Base-by-base conservation (phyloP, 2,888 invertebrate species). In the Petrophora chlorosata region DNA sequence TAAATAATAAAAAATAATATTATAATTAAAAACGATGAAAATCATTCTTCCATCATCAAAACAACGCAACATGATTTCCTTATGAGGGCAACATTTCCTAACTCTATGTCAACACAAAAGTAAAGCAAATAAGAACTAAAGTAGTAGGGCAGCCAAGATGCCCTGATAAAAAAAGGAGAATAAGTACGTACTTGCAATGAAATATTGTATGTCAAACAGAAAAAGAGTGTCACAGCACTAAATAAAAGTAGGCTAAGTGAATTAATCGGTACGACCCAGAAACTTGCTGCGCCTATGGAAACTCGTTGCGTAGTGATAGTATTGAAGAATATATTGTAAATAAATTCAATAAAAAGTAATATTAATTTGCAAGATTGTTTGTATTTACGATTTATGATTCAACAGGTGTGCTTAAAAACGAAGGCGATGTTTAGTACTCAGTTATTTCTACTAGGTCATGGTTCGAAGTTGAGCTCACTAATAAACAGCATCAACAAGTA, bases 231-330 rank as follows among this genome's bases (percentile, higher is more conserved):
- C 82, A 85, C 82, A 81, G 82, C 73, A 74, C 76, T 78, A 76
- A 79, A 83, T 77, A 82, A 85, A 88, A 85, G 83, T 86, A 82
- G 87, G 86, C 78, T 87, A 86, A 86, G 82, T 85, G 79, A 82
- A 83, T 84, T 82, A 85, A 80, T 84, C 82, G 79, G 81, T 71
- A 73, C 82, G 87, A 85, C 89, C 88, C 85, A 89, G 86, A 87
- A 88, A 87, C 74, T 72, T 76, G 69, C 70, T 67, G 68, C 68
- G 74, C 41, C 47, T 54, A 54, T 51, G 49, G 62, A 70, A 69
- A 72, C 59, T 56, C 57, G 65, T 64, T 54, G 47, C 49, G 58
- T 62, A 50, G 53, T 52, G 48, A 51, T 56, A 65, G 56, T 58
- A 57, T 54, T 56, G 43, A 59, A 61, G 50, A 65, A 49, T 28